Percentiles rank a stretch among this genome's conserved stretches.
These are phyloP conservation scores for Drosophila sp. DNA, from an alignment of 1,140 invertebrate species.

Conservation along the genomic window DNA sequence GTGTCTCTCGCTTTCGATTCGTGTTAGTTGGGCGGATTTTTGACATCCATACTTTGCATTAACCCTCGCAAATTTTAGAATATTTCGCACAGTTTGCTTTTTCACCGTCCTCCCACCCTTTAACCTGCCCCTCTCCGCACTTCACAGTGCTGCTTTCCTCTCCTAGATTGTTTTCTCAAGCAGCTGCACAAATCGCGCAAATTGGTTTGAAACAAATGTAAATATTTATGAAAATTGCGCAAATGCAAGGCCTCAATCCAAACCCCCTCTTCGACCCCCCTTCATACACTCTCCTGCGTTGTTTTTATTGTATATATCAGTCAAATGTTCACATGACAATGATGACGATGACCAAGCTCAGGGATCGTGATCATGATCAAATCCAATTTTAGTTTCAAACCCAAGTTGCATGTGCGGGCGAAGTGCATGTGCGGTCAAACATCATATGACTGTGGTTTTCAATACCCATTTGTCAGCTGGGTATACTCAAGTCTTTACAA, in stretches of 20 bases:
- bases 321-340: slow-evolving; percentile 48
- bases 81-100: slow-evolving; percentile 31
- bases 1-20: too few relatives aligned
- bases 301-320: slow-evolving; percentile 46
- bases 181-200: slow-evolving; percentile 76
- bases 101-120: slow-evolving; percentile 2
- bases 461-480: neutral
- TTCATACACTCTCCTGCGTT: neutral
- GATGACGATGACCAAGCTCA: slow-evolving; percentile 45
- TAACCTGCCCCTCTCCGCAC: neutral
- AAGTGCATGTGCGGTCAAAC: slow-evolving; percentile 15
- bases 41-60: neutral
- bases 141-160: neutral
- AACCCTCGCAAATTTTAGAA: slow-evolving; percentile 33
- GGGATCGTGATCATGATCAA: slow-evolving; percentile 59
- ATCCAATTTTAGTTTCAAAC: slow-evolving; percentile 31
- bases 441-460: slow-evolving; percentile 49
- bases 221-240: slow-evolving; percentile 79
- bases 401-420: slow-evolving; percentile 56
- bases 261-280: neutral
- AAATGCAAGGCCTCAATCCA: slow-evolving; percentile 53
- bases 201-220: slow-evolving; percentile 78
- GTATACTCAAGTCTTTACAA: slow-evolving; percentile 16
- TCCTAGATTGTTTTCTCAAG: slow-evolving; percentile 46
- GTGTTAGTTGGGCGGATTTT: neutral